A percentile compares a stretch with the other conserved stretches of the same genome.
Conservation (phyloP, 2,888 invertebrate genomes). For the Ophion slaviceki region DNA sequence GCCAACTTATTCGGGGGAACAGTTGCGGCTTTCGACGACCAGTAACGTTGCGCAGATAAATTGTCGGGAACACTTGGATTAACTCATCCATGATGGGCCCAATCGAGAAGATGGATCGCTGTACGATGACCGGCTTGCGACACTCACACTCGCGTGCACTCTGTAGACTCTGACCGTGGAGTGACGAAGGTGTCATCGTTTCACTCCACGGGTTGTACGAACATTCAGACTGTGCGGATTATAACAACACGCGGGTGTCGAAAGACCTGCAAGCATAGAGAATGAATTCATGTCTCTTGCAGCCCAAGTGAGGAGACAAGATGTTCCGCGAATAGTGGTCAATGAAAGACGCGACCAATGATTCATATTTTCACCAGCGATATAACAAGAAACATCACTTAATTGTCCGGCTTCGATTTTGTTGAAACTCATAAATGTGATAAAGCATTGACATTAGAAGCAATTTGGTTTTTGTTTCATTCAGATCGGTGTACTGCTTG, state of each 20-base stretch:
- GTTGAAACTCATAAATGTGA: too few relatives aligned
- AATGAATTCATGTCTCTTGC: neutral
- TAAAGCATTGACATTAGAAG: too few relatives aligned
- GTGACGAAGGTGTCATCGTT: neutral
- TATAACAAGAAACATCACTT: too few relatives aligned
- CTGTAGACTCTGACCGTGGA: neutral
- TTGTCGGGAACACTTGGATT: constrained; percentile 42
- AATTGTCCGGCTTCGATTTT: too few relatives aligned
- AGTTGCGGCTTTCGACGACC: constrained; percentile 3
- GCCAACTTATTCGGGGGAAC: neutral
- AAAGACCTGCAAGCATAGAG: neutral
- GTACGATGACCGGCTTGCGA: constrained; percentile 16
- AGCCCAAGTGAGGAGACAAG: neutral
- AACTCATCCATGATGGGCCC: constrained; percentile 50
- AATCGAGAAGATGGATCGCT: constrained; percentile 55
- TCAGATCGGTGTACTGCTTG: too few relatives aligned
- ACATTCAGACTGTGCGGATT: neutral
- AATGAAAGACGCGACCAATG: neutral
- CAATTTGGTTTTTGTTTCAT: too few relatives aligned
- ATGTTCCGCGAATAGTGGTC: neutral
- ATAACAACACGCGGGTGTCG: neutral
- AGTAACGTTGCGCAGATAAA: constrained; percentile 49
- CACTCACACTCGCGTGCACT: neutral
- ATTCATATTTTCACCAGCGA: neutral
- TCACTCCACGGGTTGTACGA: neutral